Evolutionary conservation across 30 jellyfish, hydroid and myxozoan genomes (phyloP), one percentile per base, ranked within the genome.

Genomic region (Thelohanellus kitauei): DNA sequence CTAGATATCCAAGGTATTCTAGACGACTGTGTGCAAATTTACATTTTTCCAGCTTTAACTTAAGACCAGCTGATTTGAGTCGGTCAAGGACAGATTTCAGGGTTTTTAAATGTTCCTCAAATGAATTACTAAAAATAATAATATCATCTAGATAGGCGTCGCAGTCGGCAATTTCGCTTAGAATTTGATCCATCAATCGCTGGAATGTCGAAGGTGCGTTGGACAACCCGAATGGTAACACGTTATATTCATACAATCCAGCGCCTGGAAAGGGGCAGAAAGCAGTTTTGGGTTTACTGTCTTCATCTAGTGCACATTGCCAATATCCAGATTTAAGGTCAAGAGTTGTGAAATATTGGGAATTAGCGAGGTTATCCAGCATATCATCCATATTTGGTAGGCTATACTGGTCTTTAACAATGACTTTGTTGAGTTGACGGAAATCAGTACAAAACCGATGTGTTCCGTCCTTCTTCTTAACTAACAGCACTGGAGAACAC

Each of bases 181-280:
- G 1, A 69, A 52, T 35, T 51, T 53, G 39, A 51, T 48, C 13
- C 60, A 48, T n/a, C n/a, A n/a, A n/a, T n/a, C n/a, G n/a, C n/a
- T n/a, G n/a, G n/a, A n/a, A n/a, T n/a, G n/a, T n/a, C 1, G 78
- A 58, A 12, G 68, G 83, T 32, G 69, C 63, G 33, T 49, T 50
- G 15, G 59, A 22, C 14, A 48, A 16, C 4, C 83, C 83, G 44
- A 49, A 58, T 39, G 60, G 59, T 48, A 58, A 31, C 5, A 40
- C 61, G 14, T 40, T 49, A 23, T 33, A 48, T 41, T 40, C 52
- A 33, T 34, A 57, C 13, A 18, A 45, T 9, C 82, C 82, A 21
- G 25, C 43, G 23, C 29, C 11, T 3, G 83, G 43, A n/a, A n/a
- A n/a, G n/a, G n/a, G n/a, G 15, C 51, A 12, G 31, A 60, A 50